Base-by-base conservation (phyloP, 2,113 vertebrate genomes). In the Opisthocomus hoazin region DNA sequence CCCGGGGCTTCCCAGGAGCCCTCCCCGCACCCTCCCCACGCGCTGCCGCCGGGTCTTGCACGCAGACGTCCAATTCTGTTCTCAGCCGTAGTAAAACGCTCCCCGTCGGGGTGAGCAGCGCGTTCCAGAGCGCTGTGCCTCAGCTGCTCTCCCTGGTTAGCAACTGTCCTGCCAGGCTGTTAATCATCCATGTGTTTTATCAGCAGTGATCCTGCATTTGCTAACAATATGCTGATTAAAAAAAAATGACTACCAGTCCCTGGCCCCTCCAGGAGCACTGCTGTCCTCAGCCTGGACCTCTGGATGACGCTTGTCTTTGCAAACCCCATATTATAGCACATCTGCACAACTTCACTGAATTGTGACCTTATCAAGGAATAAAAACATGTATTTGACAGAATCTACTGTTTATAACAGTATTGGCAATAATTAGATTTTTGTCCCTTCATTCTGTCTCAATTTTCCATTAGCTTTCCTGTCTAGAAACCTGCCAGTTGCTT, bases 201-300 rank as follows among this genome's bases (percentile, higher is more conserved):
- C 91, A 96, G 95, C 95, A 89, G 91, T 12, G 63, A 57, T 74
- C 89, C 24, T 54, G 80, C 89, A 57, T 92, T 89, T 89, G 80
- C 87, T 86, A 80, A 88, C 92, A 74, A 74, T 91, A 74, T 74
- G 50, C 54, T 57, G 88, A 88, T 92, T 51, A 61, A 34, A 70
- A 89, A 90, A 26, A 30, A 20, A 29, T 34, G 0, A 19, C 17
- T 45, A 32, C 48, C 15, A 2, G 78, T 70, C 23, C 64, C 69
- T 64, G 64, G 45, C 0, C 83, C 64, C 74, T 17, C 6, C 5
- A 2, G 34, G 3, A 73, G 30, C 66, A n/a, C n/a, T n/a, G n/a
- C n/a, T n/a, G n/a, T n/a, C 46, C 82, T 34, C 77, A 2, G 57
- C 32, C 48, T 0, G 29, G 9, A 27, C 61, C 77, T 6, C 1